phyloP scores from a whole-genome alignment of 2,113 vertebrate genomes.

The Pachyramphus minor region DNA sequence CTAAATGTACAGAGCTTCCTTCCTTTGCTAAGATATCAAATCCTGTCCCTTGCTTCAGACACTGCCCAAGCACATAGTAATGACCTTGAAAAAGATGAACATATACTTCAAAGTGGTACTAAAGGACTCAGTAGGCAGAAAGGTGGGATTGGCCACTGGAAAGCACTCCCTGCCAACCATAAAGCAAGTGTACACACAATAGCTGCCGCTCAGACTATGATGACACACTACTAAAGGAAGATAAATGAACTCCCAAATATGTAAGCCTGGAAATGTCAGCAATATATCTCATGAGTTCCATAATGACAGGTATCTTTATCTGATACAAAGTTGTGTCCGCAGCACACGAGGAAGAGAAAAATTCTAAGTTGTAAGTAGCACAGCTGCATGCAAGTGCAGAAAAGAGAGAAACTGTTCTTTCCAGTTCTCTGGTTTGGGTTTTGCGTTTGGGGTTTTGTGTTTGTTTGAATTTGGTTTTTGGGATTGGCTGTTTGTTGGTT shows the following conservation, averaged over 20 bases:
- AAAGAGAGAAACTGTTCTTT: background rate
- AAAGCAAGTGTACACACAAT: background rate
- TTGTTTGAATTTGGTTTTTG: background rate
- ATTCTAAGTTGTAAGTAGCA: background rate
- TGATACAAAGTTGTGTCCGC: background rate
- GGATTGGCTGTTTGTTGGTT: background rate
- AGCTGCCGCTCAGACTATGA: slow-evolving; percentile 18
- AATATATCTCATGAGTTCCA: slow-evolving; percentile 35
- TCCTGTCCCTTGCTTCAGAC: background rate
- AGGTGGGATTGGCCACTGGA: slow-evolving; percentile 2
- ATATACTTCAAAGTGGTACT: background rate
- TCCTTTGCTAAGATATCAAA: background rate
- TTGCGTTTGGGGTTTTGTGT: background rate
- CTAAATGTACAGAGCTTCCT: background rate
- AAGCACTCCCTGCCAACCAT: background rate
- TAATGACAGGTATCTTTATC: slow-evolving; percentile 22
- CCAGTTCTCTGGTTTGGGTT: background rate
- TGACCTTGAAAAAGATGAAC: background rate
- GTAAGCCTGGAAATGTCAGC: slow-evolving; percentile 13
- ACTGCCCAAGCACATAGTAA: background rate
- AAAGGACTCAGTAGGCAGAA: background rate
- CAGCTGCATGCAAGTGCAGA: background rate
- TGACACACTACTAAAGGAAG: slow-evolving; percentile 63
- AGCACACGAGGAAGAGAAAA: background rate
- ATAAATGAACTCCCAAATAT: slow-evolving; percentile 59